Conservation (phyloP, 2,888 invertebrate genomes). For the Oscheius myriophilus region DNA sequence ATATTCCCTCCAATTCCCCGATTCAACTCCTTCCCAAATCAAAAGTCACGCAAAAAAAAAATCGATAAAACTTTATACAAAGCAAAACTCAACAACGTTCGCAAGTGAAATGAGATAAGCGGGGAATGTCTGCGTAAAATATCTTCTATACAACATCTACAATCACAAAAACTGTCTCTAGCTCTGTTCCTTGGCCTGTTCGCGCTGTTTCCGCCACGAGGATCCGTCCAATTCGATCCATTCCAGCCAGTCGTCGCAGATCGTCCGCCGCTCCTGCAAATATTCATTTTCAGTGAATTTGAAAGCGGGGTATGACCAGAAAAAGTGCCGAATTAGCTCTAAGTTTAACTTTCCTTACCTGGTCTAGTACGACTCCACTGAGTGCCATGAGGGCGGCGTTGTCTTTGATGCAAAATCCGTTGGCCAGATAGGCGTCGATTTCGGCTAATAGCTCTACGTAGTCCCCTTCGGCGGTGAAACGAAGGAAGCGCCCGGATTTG, state of each 20-base stretch:
- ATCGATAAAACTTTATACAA: too few species aligned
- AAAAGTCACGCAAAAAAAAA: too few species aligned
- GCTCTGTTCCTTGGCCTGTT: conserved; percentile 9
- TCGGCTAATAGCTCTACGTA: conserved; percentile 49
- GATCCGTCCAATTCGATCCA: conserved; percentile 62
- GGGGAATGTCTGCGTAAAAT: too few species aligned
- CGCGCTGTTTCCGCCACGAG: conserved; percentile 54
- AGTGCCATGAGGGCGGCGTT: conserved; percentile 60
- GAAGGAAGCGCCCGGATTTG: conserved; percentile 63
- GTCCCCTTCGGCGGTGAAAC: conserved; percentile 39
- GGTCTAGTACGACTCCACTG: conserved; percentile 60
- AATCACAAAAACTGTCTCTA: too few species aligned
- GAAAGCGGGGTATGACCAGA: not conserved
- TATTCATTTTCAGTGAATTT: not conserved
- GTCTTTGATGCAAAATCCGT: conserved; percentile 59
- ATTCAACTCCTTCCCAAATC: too few species aligned
- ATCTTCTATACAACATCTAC: too few species aligned
- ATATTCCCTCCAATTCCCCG: too few species aligned
- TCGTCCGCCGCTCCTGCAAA: conserved; percentile 47
- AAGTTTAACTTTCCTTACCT: too few species aligned
- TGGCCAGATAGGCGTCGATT: conserved; percentile 65
- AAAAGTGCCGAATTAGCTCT: not conserved
- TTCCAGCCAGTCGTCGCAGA: conserved; percentile 70
- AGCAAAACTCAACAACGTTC: too few species aligned
- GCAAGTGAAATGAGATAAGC: too few species aligned